Evolutionary conservation across 1,140 invertebrate species (phyloP).

Genomic region (Lepidotrigona ventralis): DNA sequence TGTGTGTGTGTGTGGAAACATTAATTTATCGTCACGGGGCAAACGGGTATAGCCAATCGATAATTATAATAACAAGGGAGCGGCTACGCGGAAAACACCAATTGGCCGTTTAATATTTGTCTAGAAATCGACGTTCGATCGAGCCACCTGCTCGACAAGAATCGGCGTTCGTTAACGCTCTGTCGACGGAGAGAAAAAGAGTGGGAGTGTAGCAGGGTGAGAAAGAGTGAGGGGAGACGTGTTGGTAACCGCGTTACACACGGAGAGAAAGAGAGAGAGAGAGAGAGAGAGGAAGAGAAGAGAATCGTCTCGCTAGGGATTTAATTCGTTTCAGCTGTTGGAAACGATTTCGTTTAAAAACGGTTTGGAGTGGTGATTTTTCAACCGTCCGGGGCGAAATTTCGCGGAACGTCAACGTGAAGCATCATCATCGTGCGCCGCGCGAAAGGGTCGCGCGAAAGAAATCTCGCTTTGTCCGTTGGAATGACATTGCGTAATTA

Average conservation of each 20-base stretch:
- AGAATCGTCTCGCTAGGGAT: conserved; percentile 1
- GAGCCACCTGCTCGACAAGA: neutral
- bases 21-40: conserved; percentile 53
- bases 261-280: too few relatives aligned
- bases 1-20: neutral
- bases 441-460: neutral
- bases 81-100: conserved; percentile 10
- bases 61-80: conserved; percentile 41
- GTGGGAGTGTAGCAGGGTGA: neutral
- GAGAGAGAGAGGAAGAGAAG: too few relatives aligned
- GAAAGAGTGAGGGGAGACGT: too few relatives aligned
- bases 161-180: conserved; percentile 7
- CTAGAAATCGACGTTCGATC: conserved; percentile 15
- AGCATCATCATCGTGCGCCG: neutral
- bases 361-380: neutral
- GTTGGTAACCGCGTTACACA: neutral
- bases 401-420: conserved; percentile 3
- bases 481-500: conserved; percentile 62
- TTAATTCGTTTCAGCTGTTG: conserved; percentile 18
- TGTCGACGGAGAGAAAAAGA: neutral
- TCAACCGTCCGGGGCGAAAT: neutral
- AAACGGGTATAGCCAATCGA: conserved; percentile 10
- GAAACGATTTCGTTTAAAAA: conserved; percentile 21
- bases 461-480: conserved; percentile 44
- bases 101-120: conserved; percentile 47